Base-by-base conservation (phyloP, 2,113 vertebrate genomes). In the Dipodomys stephensi region DNA sequence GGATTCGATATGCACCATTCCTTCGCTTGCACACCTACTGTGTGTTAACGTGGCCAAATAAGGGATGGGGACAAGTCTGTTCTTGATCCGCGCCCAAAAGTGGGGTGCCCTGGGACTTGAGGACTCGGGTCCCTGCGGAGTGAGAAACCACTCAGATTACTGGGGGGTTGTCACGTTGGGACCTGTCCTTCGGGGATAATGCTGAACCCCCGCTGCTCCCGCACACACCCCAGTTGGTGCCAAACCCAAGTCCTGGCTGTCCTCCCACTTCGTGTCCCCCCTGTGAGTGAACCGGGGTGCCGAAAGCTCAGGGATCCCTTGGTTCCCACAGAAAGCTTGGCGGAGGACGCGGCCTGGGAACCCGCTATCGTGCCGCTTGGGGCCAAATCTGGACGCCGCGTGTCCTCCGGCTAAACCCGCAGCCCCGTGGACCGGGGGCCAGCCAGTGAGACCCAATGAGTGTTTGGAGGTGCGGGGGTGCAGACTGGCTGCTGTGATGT, bases 351-450 rank as follows among this genome's bases (percentile, higher is more conserved):
- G 22, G 53, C 73, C 81, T 22, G 9, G 68, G 62, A 23, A n/a
- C 49, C 39, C 18, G 46, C 73, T 30, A 35, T 44, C 20, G 49
- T 1, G 73, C 49, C 0, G n/a, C 93, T 13, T 64, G n/a, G 30
- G 20, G 95, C 67, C 83, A 69, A 80, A 72, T 73, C 23, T n/a
- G 76, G 46, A 74, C 65, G 87, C 28, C 11, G 88, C 74, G 46
- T 15, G 25, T 18, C 69, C 46, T 32, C 67, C 7, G 28, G 79
- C 25, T 18, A 16, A 20, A 9, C 39, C 77, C 7, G n/a, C 22
- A 32, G 78, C 73, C 46, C 46, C 7, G 81, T 57, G 39, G 62
- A 71, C 46, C 11, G 10, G 76, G 35, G 53, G 44, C 30, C 79
- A 80, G 91, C 86, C 18, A 12, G 49, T 9, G 49, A 49, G 49